These are phyloP conservation scores for Myiozetetes cayanensis DNA, from an alignment of 2,113 vertebrate species.

Conservation along the genomic window DNA sequence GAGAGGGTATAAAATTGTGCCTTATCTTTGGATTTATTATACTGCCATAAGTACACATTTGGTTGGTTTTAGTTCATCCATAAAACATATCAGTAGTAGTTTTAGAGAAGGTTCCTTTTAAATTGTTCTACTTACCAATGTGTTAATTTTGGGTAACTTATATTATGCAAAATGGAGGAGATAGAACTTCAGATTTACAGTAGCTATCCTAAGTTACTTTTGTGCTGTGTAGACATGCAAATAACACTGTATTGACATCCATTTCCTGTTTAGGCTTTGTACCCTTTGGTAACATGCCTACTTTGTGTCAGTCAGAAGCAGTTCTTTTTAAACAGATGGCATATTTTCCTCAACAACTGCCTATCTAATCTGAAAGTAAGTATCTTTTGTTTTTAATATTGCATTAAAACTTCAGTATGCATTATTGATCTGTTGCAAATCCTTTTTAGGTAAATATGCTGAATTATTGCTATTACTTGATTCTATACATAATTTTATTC, in stretches of 20 bases:
- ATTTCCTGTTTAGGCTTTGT: slow-evolving; percentile 85
- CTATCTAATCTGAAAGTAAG: slow-evolving; percentile 97
- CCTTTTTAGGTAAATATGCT: background rate
- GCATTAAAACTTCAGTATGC: background rate
- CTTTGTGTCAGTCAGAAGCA: slow-evolving; percentile 99
- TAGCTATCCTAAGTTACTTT: background rate
- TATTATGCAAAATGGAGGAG: background rate
- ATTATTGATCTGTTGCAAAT: background rate
- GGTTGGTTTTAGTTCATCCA: background rate
- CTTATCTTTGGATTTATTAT: background rate
- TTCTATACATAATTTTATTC: background rate
- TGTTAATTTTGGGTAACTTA: background rate
- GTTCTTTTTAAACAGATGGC: slow-evolving; percentile 96
- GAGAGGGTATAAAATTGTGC: background rate
- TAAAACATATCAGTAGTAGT: background rate
- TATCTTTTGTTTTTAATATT: slow-evolving; percentile 9
- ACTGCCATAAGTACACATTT: background rate
- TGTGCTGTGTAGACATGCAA: background rate
- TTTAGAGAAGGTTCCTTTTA: background rate
- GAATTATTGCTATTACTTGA: background rate
- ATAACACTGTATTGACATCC: background rate
- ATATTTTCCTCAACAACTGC: slow-evolving; percentile 98
- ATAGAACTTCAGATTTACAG: background rate
- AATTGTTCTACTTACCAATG: background rate
- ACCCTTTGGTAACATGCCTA: slow-evolving; percentile 95